Base-by-base conservation (phyloP, 37 sponge, comb jelly and placozoan species). In the Tethya wilhelma region DNA sequence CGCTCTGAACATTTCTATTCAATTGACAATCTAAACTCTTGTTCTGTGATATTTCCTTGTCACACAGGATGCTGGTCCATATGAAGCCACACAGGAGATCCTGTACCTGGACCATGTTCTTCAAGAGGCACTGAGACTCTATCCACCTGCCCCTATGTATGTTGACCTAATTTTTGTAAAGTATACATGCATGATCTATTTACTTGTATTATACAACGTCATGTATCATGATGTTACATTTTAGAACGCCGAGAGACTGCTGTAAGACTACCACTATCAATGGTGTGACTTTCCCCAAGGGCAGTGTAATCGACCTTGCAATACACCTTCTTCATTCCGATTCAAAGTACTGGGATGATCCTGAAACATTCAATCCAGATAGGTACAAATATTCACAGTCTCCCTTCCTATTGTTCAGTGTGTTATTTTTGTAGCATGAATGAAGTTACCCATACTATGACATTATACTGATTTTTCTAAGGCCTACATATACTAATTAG, bases 111-210 rank as follows among this genome's bases (percentile, higher is more conserved):
- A 90, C 42, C 69, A 62, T 71, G 82, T 84, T 3, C 2, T 90
- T 22, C 72, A 80, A 30, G 90, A 94, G 75, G 71, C 94, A 55
- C 73, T 94, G 38, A 59, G 90, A n/a, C 53, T 86, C 49, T 86
- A 83, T 41, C 84, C 90, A 44, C 84, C 90, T 33, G 94, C 76
- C 44, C 79, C 84, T 44, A 79, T 59, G 90, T 89, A 58, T n/a
- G n/a, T n/a, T n/a, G n/a, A n/a, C n/a, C n/a, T n/a, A n/a, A n/a
- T n/a, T n/a, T n/a, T n/a, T n/a, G n/a, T n/a, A n/a, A n/a, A n/a
- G n/a, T n/a, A n/a, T n/a, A n/a, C n/a, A n/a, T n/a, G n/a, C n/a
- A n/a, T n/a, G n/a, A n/a, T n/a, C n/a, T n/a, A n/a, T n/a, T n/a
- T n/a, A n/a, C n/a, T n/a, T n/a, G n/a, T n/a, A n/a, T n/a, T n/a